These are phyloP conservation scores for Lanius collurio DNA, from an alignment of 2,113 vertebrate genomes.

Conservation along the genomic window DNA sequence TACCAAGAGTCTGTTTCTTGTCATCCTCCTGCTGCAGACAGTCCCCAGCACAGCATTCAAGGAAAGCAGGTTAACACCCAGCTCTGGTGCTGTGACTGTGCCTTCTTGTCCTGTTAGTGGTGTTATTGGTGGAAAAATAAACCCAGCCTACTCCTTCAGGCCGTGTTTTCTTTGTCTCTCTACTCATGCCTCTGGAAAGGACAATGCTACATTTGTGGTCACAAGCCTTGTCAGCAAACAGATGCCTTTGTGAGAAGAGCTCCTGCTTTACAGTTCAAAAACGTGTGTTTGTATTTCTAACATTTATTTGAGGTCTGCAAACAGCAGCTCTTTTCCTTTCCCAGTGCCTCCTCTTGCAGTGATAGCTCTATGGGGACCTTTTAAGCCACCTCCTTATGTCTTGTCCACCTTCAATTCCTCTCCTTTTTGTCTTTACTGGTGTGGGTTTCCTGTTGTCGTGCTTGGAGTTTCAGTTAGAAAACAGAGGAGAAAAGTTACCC, in stretches of 20 bases:
- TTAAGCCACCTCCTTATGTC: neutral
- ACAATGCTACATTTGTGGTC: neutral
- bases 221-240: conserved; percentile 49
- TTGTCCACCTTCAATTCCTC: neutral
- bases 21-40: neutral
- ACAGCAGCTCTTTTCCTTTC: neutral
- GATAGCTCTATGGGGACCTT: neutral
- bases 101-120: neutral
- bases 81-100: neutral
- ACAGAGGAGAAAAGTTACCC: neutral
- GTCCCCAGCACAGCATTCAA: neutral
- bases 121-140: neutral
- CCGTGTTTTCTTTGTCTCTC: neutral
- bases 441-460: neutral
- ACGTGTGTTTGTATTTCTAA: neutral
- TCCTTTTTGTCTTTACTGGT: neutral
- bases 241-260: neutral
- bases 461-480: neutral
- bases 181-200: neutral
- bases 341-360: neutral
- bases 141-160: neutral
- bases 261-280: conserved; percentile 14
- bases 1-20: neutral
- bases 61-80: neutral
- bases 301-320: neutral